These are phyloP conservation scores for Charina bottae DNA, from an alignment of 2,113 vertebrate genomes.

Conservation along the genomic window DNA sequence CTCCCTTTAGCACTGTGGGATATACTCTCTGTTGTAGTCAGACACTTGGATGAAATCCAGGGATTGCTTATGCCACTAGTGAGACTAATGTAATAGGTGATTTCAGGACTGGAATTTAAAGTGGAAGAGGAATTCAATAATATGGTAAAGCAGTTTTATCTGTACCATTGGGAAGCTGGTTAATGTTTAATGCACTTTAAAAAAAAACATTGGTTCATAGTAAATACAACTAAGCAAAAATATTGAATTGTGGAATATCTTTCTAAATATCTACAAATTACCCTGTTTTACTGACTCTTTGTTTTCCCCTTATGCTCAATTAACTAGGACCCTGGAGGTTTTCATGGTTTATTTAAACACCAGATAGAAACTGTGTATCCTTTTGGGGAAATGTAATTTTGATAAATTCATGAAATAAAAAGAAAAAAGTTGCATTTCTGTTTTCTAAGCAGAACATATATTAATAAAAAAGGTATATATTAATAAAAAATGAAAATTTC, in stretches of 20 bases:
- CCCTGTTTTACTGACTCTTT: background rate
- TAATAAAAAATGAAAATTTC: constrained; percentile 51
- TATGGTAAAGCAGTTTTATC: background rate
- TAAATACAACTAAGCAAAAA: constrained; percentile 15
- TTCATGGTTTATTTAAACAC: constrained; percentile 45
- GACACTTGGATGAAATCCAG: background rate
- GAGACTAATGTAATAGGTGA: background rate
- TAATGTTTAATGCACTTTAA: background rate
- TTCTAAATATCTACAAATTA: constrained; percentile 33
- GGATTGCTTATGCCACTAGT: too few relatives aligned
- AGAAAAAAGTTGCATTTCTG: constrained; percentile 40
- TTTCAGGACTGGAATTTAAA: background rate
- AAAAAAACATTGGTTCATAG: constrained; percentile 25
- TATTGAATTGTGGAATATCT: constrained; percentile 16
- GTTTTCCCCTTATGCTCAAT: constrained; percentile 45
- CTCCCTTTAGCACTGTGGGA: background rate
- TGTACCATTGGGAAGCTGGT: background rate
- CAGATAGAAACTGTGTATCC: constrained; percentile 51
- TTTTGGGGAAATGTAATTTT: constrained; percentile 60
- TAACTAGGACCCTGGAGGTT: constrained; percentile 37
- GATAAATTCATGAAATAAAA: constrained; percentile 58
- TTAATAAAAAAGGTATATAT: constrained; percentile 46
- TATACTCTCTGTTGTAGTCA: background rate
- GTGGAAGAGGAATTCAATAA: constrained; percentile 14
- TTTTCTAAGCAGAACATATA: constrained; percentile 21